Evolutionary conservation across 2,888 invertebrate species (phyloP), one percentile per base, ranked within the genome.

Genomic region (Amiota communis): DNA sequence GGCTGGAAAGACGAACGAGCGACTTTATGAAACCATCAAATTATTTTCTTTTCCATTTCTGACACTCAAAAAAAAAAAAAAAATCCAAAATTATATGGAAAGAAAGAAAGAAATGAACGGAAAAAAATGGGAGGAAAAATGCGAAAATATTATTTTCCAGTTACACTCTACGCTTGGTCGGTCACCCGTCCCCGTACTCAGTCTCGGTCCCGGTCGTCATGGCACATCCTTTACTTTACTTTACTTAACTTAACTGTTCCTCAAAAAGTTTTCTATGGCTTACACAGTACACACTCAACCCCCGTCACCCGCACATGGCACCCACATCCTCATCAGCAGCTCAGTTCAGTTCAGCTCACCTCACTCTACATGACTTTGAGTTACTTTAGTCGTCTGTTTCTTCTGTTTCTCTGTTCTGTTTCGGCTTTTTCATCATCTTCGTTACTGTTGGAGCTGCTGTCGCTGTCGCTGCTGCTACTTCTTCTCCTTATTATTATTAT

Each of bases 1-100:
- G 36, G 36, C 36, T 4, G 36, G 23, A 2, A 36, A 36, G 36
- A 36, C 36, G 36, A 36, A 36, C 72, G 70, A 72, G 78, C 84
- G 83, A 81, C 83, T 88, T 85, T 88, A 87, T 87, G 86, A 86
- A 87, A 86, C 87, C 87, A 89, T 88, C 87, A 88, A 89, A 88
- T 87, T 87, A 88, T 88, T 88, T 88, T 88, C 85, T 88, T 88
- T 88, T 87, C 86, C 87, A 88, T 88, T 89, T 88, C 87, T 88
- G 87, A 88, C 89, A 88, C 88, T 87, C 86, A 82, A 86, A 84
- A 83, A 85, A 82, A 86, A 84, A 83, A 85, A 76, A 80, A 81
- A 81, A 78, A 80, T 77, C 78, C 75, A 77, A 71, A 56, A 65
- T 72, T 51, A 63, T n/a, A 47, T 6, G 49, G 70, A 36, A 1